phyloP scores from a whole-genome alignment of 2,113 vertebrate species.

The Halcyon senegalensis region DNA sequence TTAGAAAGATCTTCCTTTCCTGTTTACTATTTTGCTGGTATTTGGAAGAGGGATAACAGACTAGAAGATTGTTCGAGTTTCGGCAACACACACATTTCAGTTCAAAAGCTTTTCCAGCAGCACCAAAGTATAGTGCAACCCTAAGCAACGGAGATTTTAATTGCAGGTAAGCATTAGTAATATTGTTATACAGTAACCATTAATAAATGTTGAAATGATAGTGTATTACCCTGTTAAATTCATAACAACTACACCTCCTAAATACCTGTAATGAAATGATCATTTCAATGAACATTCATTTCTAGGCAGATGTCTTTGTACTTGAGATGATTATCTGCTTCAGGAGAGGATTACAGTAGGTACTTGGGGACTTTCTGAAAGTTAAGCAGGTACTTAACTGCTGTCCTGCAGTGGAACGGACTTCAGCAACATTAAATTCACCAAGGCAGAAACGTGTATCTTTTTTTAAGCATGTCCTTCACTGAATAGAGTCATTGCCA shows the following conservation, averaged over 20 bases:
- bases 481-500: background rate
- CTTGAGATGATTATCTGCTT: background rate
- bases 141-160: background rate
- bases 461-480: constrained; percentile 58
- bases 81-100: background rate
- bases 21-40: background rate
- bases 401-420: constrained; percentile 36
- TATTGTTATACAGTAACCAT: background rate
- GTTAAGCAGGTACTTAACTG: constrained; percentile 49
- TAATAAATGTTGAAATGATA: background rate
- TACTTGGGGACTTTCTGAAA: constrained; percentile 37
- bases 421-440: constrained; percentile 33
- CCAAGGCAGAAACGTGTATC: constrained; percentile 41
- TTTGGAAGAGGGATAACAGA: background rate
- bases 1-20: background rate
- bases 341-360: constrained; percentile 11
- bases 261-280: background rate
- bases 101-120: background rate
- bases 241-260: background rate
- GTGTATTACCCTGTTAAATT: background rate
- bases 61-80: background rate
- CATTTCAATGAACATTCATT: background rate
- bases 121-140: background rate
- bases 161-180: background rate
- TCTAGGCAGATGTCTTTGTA: background rate